Conservation (phyloP, 1,140 invertebrate species). For the Chionoecetes opilio region DNA sequence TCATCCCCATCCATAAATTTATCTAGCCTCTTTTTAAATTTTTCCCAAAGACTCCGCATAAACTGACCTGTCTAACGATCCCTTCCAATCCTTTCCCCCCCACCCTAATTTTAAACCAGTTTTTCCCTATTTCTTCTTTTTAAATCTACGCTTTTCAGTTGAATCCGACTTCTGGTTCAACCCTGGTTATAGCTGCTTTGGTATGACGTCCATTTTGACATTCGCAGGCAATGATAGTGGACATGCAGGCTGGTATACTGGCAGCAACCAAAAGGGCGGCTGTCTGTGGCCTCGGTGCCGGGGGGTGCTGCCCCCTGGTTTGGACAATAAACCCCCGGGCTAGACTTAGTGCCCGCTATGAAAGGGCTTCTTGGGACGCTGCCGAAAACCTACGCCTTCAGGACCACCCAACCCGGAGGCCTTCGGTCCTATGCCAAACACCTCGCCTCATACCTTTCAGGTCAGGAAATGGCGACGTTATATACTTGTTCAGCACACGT, state of each 20-base stretch:
- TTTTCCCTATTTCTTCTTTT: too few relatives aligned
- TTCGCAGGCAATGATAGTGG: neutral
- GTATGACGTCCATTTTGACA: neutral
- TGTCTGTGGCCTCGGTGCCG: constrained; percentile 34
- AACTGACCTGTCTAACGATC: too few relatives aligned
- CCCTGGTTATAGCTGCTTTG: too few relatives aligned
- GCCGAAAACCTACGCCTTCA: constrained; percentile 38
- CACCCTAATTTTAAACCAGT: neutral
- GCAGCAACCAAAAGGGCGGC: neutral
- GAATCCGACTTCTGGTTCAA: too few relatives aligned
- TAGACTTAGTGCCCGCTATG: neutral
- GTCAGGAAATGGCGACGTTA: neutral
- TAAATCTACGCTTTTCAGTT: too few relatives aligned
- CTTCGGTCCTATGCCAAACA: neutral
- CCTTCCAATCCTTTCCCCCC: neutral
- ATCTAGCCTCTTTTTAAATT: too few relatives aligned
- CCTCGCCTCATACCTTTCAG: neutral
- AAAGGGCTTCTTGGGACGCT: neutral
- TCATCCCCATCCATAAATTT: too few relatives aligned
- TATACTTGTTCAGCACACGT: too few relatives aligned
- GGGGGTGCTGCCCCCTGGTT: neutral
- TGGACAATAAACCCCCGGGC: neutral
- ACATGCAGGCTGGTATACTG: neutral
- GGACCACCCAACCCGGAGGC: neutral
- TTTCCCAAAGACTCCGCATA: too few relatives aligned